A percentile compares a stretch with the other conserved stretches of the same genome.
Evolutionary conservation across 2,797 vertebrate species (phyloP).

Genomic region (Sebastes oblongus): DNA sequence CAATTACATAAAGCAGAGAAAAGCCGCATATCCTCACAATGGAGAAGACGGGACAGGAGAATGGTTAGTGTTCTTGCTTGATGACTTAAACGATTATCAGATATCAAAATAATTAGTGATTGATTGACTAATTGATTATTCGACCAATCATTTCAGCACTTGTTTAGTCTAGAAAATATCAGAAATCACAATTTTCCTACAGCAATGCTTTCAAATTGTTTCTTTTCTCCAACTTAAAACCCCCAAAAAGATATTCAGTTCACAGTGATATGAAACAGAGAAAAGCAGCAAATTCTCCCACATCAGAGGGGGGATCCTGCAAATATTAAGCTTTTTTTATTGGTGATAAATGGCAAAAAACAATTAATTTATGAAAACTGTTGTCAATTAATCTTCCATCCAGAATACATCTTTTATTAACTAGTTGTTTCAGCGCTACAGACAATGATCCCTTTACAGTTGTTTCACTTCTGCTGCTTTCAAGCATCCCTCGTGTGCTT

Average conservation of each 20-base stretch:
- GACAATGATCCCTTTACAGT: neutral
- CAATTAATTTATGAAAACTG: neutral
- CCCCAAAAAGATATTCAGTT: no score
- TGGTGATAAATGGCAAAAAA: neutral
- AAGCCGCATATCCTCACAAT: neutral
- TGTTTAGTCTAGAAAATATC: neutral
- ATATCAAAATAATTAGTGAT: neutral
- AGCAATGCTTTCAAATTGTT: neutral
- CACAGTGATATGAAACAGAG: neutral
- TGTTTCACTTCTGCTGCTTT: constrained; percentile 23
- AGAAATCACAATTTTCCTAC: neutral
- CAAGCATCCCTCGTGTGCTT: neutral
- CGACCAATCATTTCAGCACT: neutral
- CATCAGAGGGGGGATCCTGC: accelerated
- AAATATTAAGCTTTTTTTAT: neutral
- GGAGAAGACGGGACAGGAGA: neutral
- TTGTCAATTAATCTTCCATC: neutral
- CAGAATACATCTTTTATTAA: neutral
- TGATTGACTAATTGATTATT: neutral
- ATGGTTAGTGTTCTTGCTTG: neutral
- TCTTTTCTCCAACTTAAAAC: neutral
- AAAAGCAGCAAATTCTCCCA: neutral
- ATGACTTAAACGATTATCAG: neutral
- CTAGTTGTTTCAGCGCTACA: neutral
- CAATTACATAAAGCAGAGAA: neutral